phyloP scores from a whole-genome alignment of 35 echinoderm and acorn worm species.

The Apostichopus parvimensis region DNA sequence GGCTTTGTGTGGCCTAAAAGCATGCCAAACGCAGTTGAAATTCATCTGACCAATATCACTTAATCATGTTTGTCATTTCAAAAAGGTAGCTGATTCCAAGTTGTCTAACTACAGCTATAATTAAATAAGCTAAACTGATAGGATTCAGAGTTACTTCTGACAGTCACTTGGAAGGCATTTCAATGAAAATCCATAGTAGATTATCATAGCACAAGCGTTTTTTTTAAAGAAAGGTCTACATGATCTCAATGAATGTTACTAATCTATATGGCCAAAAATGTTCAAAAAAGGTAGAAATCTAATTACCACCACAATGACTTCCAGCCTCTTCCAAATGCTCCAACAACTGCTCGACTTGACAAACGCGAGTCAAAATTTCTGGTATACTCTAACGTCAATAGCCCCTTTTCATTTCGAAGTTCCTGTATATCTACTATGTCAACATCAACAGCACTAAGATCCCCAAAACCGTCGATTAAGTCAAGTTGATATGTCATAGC shows the following conservation, averaged over 20 bases:
- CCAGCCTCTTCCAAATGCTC: slow-evolving; percentile 36
- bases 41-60: not conserved
- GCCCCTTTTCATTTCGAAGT: not conserved
- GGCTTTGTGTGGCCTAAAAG: not conserved
- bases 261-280: not conserved
- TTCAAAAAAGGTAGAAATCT: not conserved
- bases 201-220: too few species aligned
- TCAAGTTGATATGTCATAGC: slow-evolving; percentile 25
- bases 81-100: not conserved
- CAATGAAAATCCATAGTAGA: too few species aligned
- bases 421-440: not conserved
- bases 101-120: not conserved
- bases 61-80: not conserved
- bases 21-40: not conserved
- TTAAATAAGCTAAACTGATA: too few species aligned
- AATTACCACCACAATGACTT: slow-evolving; percentile 41
- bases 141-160: too few species aligned
- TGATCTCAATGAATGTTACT: not conserved
- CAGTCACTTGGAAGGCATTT: too few species aligned
- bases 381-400: slow-evolving; percentile 7
- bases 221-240: too few species aligned
- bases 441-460: not conserved
- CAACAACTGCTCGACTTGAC: not conserved
- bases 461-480: slow-evolving; percentile 34
- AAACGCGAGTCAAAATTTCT: slow-evolving; percentile 25